phyloP scores from a whole-genome alignment of 2,797 vertebrate species.

The Acrocephalus scirpaceus region DNA sequence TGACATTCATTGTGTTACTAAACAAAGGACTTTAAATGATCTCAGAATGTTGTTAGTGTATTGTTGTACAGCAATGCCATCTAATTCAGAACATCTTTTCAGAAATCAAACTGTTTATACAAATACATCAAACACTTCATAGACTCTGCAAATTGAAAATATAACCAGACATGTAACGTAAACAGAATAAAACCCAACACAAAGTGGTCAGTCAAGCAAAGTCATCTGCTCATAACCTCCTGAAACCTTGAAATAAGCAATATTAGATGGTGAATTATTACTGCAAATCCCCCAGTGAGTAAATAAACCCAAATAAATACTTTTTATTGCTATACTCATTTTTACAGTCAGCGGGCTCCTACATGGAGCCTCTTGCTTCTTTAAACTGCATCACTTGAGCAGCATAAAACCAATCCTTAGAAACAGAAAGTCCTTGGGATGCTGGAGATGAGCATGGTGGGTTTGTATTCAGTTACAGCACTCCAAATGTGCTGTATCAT shows the following conservation, averaged over 20 bases:
- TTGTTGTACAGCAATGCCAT: background rate
- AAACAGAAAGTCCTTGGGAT: background rate
- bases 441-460: background rate
- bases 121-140: background rate
- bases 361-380: background rate
- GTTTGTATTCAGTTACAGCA: background rate
- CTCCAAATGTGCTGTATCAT: background rate
- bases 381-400: background rate
- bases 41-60: background rate
- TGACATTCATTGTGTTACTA: background rate
- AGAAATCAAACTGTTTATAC: conserved; percentile 12
- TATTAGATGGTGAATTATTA: background rate
- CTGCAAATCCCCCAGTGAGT: background rate
- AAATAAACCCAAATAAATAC: background rate
- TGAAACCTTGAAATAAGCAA: background rate
- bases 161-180: background rate
- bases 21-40: conserved; percentile 1
- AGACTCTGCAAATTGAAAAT: background rate
- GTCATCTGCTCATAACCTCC: background rate
- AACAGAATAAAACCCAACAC: background rate
- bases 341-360: background rate
- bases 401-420: background rate
- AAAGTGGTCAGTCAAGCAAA: background rate
- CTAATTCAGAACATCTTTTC: conserved; percentile 6
- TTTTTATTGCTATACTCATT: background rate